Evolutionary conservation across 2,888 invertebrate species (phyloP), one percentile per base, ranked within the genome.

Genomic region (Himalopsyche japonica): DNA sequence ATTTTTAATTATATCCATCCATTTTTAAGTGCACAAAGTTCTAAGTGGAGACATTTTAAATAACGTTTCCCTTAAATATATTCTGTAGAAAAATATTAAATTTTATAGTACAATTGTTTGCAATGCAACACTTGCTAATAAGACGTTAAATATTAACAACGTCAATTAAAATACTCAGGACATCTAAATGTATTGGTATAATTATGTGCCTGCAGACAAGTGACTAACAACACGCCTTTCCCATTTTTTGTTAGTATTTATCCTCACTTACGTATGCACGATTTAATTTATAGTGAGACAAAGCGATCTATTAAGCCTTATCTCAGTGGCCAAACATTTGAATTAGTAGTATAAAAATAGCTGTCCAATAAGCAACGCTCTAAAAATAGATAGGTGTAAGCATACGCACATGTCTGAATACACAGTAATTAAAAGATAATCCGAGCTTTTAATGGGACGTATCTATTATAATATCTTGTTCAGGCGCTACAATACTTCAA

Each of bases 241-340:
- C 37, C 37, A 15, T 43, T 15, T 43, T 43, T 43, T 43, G 43
- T 57, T 57, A 20, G n/a, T 57, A 57, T 57, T 57, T 57, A 57
- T 20, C 24, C n/a, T 57, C n/a, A 57, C n/a, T 20, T 57, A 57
- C 57, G 57, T 57, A 43, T 43, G 43, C 43, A 24, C 57, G 57
- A 24, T 57, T n/a, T 57, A 57, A 57, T 57, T 57, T 57, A 20
- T 57, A 20, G 57, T 20, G 57, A 57, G 57, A 57, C 20, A 57
- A 57, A 57, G 57, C 20, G 57, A 57, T 57, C 57, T 57, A 57
- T 57, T 57, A 57, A 77, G 37, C 47, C 77, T 82, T 77, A 82
- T 82, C 82, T 82, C 32, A 1, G 47, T 27, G 20, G 57, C 49
- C 49, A 82, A 82, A 82, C 82, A 82, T 82, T 82, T 76, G 77